Evolutionary conservation across 2,888 invertebrate genomes (phyloP), one percentile per base, ranked within the genome.

Genomic region (Aelia acuminata): DNA sequence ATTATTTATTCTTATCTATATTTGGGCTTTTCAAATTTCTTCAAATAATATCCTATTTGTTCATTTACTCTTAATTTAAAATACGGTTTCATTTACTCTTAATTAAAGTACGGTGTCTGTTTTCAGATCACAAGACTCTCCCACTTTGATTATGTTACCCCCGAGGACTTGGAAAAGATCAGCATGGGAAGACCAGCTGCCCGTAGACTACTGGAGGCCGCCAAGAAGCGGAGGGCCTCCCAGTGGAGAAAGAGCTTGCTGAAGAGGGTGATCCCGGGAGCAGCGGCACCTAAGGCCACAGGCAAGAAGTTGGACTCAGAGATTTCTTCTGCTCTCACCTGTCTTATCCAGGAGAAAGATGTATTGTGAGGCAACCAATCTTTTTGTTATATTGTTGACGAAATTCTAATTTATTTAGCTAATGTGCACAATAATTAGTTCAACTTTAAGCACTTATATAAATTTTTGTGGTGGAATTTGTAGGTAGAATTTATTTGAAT

Each of bases 91-190:
- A n/a, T 31, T n/a, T 53, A 10, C 26, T 57, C 20, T 22, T 57
- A 26, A 4, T 26, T n/a, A 70, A 35, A 35, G 20, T 70, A 35
- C 18, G 0, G 18, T 70, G 20, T 70, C 20, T 8, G 8, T 18
- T 90, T 90, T 90, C 94, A 97, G 94, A 95, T 98, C 89, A 98
- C 99, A 53, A 94, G 98, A 89, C 93, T 99, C 91, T 96, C 98
- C 87, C 99, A 99, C 93, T 99, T 99, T 92, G 98, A 99, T 91
- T 98, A 97, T 94, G 99, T 99, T n/a, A 97, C 97, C 91, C 93
- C 96, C 0, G 98, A 98, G 91, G 99, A 99, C 93, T 94, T 99
- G 91, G 98, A 98, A 92, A 96, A 97, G 91, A 96, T 98, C 92
- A 99, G 99, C 3, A 94, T 99, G 92, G 97, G 98, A 85, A 97